Percentiles rank a stretch among this genome's conserved stretches.
Evolutionary conservation across 1,140 invertebrate species (phyloP).

Genomic region (Procambarus virginalis): DNA sequence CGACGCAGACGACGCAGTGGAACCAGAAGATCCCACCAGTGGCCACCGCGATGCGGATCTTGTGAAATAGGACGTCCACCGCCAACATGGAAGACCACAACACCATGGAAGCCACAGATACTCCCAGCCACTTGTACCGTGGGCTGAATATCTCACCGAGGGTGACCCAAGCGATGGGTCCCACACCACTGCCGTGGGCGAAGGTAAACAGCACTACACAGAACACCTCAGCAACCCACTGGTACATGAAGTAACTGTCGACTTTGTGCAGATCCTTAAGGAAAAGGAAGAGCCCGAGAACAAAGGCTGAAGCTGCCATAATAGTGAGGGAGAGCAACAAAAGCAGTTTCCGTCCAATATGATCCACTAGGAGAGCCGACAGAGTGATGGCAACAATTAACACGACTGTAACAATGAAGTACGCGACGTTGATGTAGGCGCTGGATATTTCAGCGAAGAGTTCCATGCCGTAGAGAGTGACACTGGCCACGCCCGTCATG

Average conservation of each 20-base stretch:
- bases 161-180: slow-evolving; percentile 70
- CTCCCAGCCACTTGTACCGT: slow-evolving; percentile 66
- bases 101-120: slow-evolving; percentile 57
- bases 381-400: slow-evolving; percentile 59
- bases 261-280: slow-evolving; percentile 68
- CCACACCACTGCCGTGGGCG: slow-evolving; percentile 65
- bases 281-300: slow-evolving; percentile 69
- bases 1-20: slow-evolving; percentile 69
- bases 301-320: slow-evolving; percentile 70
- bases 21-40: slow-evolving; percentile 70
- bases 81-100: slow-evolving; percentile 65
- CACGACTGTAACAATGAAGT: slow-evolving; percentile 59
- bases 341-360: slow-evolving; percentile 68
- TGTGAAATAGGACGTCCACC: slow-evolving; percentile 65
- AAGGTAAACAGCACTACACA: slow-evolving; percentile 69
- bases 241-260: slow-evolving; percentile 68
- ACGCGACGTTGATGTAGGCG: slow-evolving; percentile 58
- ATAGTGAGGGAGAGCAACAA: slow-evolving; percentile 69
- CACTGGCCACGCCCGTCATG: slow-evolving; percentile 66
- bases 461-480: slow-evolving; percentile 63
- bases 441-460: slow-evolving; percentile 65
- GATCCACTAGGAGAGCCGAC: slow-evolving; percentile 64
- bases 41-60: slow-evolving; percentile 58
- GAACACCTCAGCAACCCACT: slow-evolving; percentile 69
- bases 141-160: slow-evolving; percentile 68